Base-by-base conservation (phyloP, 2,113 vertebrate genomes). In the Hylia prasina region DNA sequence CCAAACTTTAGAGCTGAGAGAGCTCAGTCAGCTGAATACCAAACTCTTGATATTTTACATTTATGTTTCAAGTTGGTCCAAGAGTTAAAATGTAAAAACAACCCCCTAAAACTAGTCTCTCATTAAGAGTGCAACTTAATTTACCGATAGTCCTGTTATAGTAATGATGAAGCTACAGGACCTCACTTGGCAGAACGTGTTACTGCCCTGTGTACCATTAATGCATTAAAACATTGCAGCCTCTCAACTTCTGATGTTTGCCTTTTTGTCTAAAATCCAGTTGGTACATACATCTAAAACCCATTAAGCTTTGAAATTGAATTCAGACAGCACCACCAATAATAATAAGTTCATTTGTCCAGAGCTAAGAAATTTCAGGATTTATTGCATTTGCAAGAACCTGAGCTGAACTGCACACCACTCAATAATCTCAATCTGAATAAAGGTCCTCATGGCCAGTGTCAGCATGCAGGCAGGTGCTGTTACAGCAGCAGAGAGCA, bases 391-490 rank as follows among this genome's bases (percentile, higher is more conserved):
- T 79, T 69, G 11, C 33, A 61, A 63, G 35, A 80, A 51, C 18
- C 33, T 53, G 39, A 72, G 13, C 17, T 58, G 13, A 75, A 9
- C 40, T 47, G 30, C 25, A 8, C 10, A 23, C 17, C 17, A 3
- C 17, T 60, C 21, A 14, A 19, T 30, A 70, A 89, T 20, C 45
- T 37, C 61, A 24, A 57, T 39, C 48, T 77, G 33, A 79, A 50
- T 28, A 35, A 72, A 93, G 35, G 24, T 57, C 31, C 63, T 57
- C 14, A 2, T 9, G 25, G 53, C 15, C 9, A 2, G 27, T 17
- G 13, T 23, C 70, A 54, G 42, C 45, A 21, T 0, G 0, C 35
- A 57, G 47, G 9, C 65, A 30, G 40, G 19, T 9, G 22, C 37
- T 39, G 19, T 24, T 20, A 20, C 15, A 68, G 53, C 37, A 35